These are phyloP conservation scores for Limosa lapponica DNA, from an alignment of 2,797 vertebrate species.

Conservation along the genomic window DNA sequence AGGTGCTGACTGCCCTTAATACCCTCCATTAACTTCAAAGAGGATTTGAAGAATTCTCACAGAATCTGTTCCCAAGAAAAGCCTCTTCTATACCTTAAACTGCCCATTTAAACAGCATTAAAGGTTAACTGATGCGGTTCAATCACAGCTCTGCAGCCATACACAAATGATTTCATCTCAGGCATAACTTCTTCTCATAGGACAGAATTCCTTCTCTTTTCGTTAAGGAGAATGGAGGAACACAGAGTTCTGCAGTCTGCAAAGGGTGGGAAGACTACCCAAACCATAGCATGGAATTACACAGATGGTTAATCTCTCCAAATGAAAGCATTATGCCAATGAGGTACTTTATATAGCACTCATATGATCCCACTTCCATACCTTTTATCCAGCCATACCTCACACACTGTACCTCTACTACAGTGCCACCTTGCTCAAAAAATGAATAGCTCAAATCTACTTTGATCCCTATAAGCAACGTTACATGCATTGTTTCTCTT, in stretches of 20 bases:
- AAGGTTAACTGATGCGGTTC: background rate
- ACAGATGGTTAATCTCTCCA: background rate
- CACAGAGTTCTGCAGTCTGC: background rate
- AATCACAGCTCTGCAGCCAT: background rate
- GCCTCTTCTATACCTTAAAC: background rate
- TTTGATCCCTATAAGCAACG: background rate
- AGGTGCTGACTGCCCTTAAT: conserved; percentile 48
- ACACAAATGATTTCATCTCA: background rate
- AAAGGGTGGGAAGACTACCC: background rate
- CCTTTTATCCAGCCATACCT: background rate
- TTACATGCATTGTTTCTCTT: background rate
- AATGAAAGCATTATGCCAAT: background rate
- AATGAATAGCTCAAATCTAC: background rate
- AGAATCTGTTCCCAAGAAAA: conserved; percentile 14
- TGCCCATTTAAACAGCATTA: background rate
- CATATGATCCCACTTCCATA: background rate
- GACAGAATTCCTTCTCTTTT: background rate
- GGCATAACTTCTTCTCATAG: background rate
- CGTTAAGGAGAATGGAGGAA: background rate
- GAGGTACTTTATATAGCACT: background rate
- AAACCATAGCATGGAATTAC: background rate
- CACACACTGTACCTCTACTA: background rate
- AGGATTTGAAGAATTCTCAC: conserved; percentile 36
- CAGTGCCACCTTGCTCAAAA: background rate
- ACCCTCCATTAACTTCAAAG: conserved; percentile 58